Conservation (phyloP, 1,140 invertebrate species). For the Spodoptera litura region DNA sequence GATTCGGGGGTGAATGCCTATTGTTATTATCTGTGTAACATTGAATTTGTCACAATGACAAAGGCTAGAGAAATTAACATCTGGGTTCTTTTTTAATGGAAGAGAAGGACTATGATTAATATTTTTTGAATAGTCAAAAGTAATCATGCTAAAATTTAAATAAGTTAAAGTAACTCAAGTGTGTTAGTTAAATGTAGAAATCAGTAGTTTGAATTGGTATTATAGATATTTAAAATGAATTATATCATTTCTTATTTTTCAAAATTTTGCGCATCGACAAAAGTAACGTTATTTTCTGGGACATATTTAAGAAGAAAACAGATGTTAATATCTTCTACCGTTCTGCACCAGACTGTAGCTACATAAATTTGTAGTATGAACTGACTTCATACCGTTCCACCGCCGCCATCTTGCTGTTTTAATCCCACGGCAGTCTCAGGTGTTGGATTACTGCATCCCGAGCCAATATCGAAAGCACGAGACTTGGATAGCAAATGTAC, state of each 20-base stretch:
- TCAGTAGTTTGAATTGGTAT: no score
- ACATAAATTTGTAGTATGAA: constrained; percentile 46
- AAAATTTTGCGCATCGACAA: no score
- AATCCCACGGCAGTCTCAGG: constrained; percentile 54
- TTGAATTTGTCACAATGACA: constrained; percentile 33
- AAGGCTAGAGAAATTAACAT: constrained; percentile 10
- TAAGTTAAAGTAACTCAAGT: no score
- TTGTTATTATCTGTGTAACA: constrained; percentile 27
- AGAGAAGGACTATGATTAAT: neutral
- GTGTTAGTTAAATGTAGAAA: no score
- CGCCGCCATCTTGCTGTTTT: constrained; percentile 40
- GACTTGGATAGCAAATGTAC: constrained; percentile 9
- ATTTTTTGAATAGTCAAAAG: neutral
- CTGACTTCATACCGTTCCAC: constrained; percentile 39
- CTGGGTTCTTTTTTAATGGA: constrained; percentile 2
- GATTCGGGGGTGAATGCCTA: constrained; percentile 25
- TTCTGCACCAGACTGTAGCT: no score
- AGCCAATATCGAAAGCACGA: constrained; percentile 40
- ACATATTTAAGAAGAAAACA: no score
- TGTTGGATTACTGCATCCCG: constrained; percentile 54
- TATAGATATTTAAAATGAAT: no score
- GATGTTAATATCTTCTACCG: no score
- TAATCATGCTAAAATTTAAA: no score
- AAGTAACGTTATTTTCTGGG: neutral
- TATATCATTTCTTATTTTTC: no score